phyloP scores from a whole-genome alignment of 2,797 vertebrate genomes.

The Artibeus jamaicensis region DNA sequence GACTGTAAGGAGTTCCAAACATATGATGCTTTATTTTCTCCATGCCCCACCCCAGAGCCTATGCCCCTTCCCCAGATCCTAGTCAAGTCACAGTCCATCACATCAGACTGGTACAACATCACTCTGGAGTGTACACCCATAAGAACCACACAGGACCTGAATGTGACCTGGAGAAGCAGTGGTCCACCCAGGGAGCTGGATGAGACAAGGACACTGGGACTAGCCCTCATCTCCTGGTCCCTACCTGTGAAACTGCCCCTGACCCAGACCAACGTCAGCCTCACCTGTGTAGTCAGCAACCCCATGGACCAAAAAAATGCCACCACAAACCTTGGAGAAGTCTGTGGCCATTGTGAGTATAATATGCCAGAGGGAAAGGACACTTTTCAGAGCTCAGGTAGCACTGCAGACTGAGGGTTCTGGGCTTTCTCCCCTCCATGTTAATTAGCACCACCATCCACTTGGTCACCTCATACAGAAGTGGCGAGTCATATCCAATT shows the following conservation, averaged over 20 bases:
- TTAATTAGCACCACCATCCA: too few relatives aligned
- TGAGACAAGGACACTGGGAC: not conserved
- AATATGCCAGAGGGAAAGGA: not conserved
- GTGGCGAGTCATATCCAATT: accelerated
- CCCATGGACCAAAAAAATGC: not conserved
- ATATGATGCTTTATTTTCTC: too few relatives aligned
- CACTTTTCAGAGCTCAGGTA: too few relatives aligned
- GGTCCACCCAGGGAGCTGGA: not conserved
- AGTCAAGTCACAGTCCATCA: not conserved
- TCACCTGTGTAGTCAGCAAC: not conserved
- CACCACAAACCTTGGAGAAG: not conserved
- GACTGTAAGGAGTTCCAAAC: too few relatives aligned
- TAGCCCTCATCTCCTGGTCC: not conserved
- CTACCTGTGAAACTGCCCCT: not conserved
- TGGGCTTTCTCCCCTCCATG: too few relatives aligned
- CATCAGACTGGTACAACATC: not conserved
- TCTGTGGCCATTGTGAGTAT: not conserved
- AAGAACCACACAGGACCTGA: not conserved
- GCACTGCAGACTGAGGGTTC: accelerated
- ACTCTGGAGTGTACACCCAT: not conserved
- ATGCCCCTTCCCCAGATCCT: not conserved
- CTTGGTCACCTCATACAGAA: too few relatives aligned
- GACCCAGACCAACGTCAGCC: not conserved
- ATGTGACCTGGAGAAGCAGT: not conserved
- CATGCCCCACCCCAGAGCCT: not conserved